Conservation (phyloP, 2,797 vertebrate genomes). For the Coracias cyanogaster region DNA sequence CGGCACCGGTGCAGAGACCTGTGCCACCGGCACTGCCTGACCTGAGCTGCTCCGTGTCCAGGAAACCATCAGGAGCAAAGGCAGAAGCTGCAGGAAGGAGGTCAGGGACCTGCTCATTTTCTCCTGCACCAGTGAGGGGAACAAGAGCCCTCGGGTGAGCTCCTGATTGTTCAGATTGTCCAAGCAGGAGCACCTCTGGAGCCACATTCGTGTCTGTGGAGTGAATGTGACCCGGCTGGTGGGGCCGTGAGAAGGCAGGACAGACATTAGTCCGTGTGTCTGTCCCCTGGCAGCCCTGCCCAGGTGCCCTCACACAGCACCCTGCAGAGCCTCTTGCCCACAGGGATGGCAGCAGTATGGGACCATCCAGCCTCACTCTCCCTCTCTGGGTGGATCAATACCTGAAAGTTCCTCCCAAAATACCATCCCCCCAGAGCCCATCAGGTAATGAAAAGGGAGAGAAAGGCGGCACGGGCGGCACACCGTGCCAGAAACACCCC, state of each 20-base stretch:
- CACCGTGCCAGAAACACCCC: fast-evolving
- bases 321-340: not conserved
- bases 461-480: not conserved
- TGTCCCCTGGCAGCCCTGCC: not conserved
- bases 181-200: not conserved
- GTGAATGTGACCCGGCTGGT: fast-evolving
- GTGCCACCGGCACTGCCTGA: not conserved
- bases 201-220: not conserved
- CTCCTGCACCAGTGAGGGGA: not conserved
- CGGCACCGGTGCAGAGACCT: not conserved
- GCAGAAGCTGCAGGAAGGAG: not conserved
- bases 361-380: not conserved
- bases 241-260: not conserved
- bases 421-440: not conserved
- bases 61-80: not conserved
- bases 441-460: not conserved
- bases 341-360: not conserved
- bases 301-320: fast-evolving
- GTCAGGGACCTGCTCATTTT: not conserved
- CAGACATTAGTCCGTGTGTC: fast-evolving
- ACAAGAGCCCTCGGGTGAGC: not conserved
- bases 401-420: not conserved
- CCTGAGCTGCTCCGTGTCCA: not conserved
- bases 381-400: not conserved
- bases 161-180: not conserved